These are phyloP conservation scores for Sebastes minor DNA, from an alignment of 2,797 vertebrate genomes.

Conservation along the genomic window DNA sequence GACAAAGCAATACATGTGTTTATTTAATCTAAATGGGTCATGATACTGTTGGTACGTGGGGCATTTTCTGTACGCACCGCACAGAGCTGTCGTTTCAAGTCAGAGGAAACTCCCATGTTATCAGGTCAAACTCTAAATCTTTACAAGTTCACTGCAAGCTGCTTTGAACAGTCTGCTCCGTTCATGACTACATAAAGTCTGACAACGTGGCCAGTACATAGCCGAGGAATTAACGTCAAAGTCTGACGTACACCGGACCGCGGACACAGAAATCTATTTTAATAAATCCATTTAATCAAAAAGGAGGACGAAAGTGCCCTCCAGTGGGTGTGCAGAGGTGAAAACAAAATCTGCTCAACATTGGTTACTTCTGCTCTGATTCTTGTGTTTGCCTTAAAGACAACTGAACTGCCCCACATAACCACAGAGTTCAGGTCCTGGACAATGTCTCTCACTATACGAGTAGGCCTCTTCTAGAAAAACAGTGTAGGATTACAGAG, in stretches of 20 bases:
- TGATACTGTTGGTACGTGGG: neutral
- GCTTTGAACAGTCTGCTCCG: neutral
- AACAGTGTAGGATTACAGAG: conserved; percentile 32
- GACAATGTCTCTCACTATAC: neutral
- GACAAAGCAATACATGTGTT: no score
- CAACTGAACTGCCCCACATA: neutral
- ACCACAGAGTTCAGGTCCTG: neutral
- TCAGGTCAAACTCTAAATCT: neutral
- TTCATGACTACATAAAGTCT: neutral
- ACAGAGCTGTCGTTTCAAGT: neutral
- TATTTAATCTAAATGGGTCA: neutral
- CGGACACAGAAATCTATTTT: neutral
- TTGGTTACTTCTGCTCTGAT: conserved; percentile 26
- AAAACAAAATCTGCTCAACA: neutral
- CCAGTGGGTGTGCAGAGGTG: neutral
- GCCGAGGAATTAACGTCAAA: neutral
- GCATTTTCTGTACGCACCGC: neutral
- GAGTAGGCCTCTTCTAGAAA: conserved; percentile 5
- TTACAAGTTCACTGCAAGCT: neutral
- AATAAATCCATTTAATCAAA: neutral
- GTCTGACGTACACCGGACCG: neutral
- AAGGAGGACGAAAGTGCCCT: neutral
- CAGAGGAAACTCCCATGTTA: neutral
- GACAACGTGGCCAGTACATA: neutral
- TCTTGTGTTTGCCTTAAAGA: neutral